These are phyloP conservation scores for Netelia inedita DNA, from an alignment of 2,888 invertebrate genomes.

Conservation along the genomic window DNA sequence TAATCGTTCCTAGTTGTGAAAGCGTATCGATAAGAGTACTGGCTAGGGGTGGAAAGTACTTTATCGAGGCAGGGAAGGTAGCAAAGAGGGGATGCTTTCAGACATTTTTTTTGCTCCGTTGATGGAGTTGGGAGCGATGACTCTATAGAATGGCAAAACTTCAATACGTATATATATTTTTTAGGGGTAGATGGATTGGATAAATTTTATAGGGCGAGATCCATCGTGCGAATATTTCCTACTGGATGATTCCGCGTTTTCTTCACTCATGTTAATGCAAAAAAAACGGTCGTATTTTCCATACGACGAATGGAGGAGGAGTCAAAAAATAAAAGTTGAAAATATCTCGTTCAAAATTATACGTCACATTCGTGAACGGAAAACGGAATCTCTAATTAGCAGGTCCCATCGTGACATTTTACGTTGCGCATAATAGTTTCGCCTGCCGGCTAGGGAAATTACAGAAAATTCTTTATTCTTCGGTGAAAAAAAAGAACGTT, in stretches of 20 bases:
- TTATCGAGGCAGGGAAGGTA: slow-evolving; percentile 52
- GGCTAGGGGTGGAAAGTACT: slow-evolving; percentile 52
- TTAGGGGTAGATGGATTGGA: not conserved
- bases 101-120: slow-evolving; percentile 26
- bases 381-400: no score
- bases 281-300: no score
- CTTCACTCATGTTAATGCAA: not conserved
- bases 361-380: no score
- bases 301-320: no score
- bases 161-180: not conserved
- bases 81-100: slow-evolving; percentile 29
- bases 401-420: no score
- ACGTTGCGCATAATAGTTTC: not conserved
- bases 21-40: slow-evolving; percentile 63
- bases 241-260: slow-evolving; percentile 11
- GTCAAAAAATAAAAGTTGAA: no score
- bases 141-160: slow-evolving; percentile 37
- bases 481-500: slow-evolving; percentile 18
- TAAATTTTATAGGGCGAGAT: not conserved
- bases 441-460: not conserved
- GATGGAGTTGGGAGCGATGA: slow-evolving; percentile 51
- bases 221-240: slow-evolving; percentile 36
- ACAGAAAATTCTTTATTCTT: slow-evolving; percentile 23
- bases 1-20: slow-evolving; percentile 51
- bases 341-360: no score